Evolutionary conservation across 2,888 invertebrate species (phyloP).

Genomic region (Phyto melanocephala): DNA sequence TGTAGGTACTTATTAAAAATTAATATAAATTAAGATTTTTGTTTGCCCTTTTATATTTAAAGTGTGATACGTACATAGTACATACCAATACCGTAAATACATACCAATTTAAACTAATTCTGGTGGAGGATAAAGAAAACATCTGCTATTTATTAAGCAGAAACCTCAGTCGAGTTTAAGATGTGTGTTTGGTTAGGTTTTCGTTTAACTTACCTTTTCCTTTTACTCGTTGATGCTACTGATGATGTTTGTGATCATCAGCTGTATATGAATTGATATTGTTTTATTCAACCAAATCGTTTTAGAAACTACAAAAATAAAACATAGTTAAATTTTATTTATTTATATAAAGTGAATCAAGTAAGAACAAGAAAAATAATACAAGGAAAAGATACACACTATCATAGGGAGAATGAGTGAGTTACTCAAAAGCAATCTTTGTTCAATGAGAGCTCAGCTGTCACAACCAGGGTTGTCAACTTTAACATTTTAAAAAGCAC

Average conservation of each 20-base stretch:
- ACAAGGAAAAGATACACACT: not conserved
- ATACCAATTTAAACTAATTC: not conserved
- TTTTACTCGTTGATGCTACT: conserved; percentile 19
- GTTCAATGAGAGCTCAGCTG: too few species aligned
- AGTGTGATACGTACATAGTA: too few species aligned
- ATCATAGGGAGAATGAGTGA: conserved; percentile 1
- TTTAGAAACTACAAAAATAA: conserved; percentile 4
- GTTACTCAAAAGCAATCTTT: too few species aligned
- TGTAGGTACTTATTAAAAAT: too few species aligned
- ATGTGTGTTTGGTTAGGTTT: conserved; percentile 20
- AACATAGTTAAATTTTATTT: conserved; percentile 35
- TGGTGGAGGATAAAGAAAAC: too few species aligned
- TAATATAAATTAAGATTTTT: too few species aligned
- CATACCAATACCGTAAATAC: too few species aligned
- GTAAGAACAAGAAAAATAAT: not conserved
- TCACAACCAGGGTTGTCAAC: too few species aligned
- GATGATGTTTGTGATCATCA: conserved; percentile 37
- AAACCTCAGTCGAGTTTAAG: conserved; percentile 31
- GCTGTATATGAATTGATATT: conserved; percentile 36
- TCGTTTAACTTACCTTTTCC: conserved; percentile 50
- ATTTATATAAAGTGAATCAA: conserved; percentile 22
- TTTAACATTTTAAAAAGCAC: too few species aligned
- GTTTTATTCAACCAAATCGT: conserved; percentile 20
- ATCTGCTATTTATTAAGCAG: conserved; percentile 33
- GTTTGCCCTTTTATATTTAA: too few species aligned